Conservation (phyloP, 2,888 invertebrate genomes). For the Julus scandinavius region DNA sequence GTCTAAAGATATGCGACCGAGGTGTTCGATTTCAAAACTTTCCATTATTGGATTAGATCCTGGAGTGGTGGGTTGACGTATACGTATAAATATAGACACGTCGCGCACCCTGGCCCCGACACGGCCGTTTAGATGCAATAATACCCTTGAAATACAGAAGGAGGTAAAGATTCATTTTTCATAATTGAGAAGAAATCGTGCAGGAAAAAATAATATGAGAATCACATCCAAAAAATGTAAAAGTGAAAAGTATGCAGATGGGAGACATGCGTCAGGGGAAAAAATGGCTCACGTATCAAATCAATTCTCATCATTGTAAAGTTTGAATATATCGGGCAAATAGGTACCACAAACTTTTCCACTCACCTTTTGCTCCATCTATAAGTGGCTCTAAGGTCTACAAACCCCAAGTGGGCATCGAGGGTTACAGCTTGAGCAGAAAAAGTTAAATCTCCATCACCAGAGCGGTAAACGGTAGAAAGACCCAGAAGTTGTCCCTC, state of each 20-base stretch:
- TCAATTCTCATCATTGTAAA: too few species aligned
- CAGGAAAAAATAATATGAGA: too few species aligned
- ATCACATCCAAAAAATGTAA: too few species aligned
- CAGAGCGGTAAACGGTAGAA: conserved; percentile 58
- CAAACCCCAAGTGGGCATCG: conserved; percentile 57
- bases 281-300: too few species aligned
- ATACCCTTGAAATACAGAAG: conserved; percentile 49
- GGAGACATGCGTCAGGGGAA: too few species aligned
- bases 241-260: too few species aligned
- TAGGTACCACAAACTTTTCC: background rate
- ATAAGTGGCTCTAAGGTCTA: conserved; percentile 56
- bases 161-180: background rate
- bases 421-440: conserved; percentile 57
- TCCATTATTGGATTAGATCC: conserved; percentile 57
- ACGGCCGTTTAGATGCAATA: conserved; percentile 57
- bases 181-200: background rate
- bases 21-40: conserved; percentile 56
- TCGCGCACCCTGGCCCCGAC: conserved; percentile 57
- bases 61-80: conserved; percentile 57
- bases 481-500: conserved; percentile 58
- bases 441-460: conserved; percentile 57
- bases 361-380: conserved; percentile 57
- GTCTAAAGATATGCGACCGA: conserved; percentile 56
- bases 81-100: conserved; percentile 57
- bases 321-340: too few species aligned